A percentile compares a stretch with the other conserved stretches of the same genome.
Evolutionary conservation across 2,888 invertebrate species (phyloP).

Genomic region (Drosophila rellima): DNA sequence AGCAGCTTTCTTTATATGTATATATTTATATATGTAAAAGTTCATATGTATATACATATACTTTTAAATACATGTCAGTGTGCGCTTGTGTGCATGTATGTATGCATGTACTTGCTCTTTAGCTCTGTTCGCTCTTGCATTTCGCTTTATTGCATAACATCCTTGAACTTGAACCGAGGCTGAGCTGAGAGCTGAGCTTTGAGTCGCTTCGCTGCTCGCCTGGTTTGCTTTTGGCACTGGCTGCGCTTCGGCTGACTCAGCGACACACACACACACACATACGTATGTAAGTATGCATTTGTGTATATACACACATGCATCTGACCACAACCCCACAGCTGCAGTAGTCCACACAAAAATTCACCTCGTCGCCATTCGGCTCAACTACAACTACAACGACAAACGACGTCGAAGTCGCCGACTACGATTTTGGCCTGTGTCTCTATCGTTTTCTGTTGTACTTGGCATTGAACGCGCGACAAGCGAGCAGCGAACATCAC

Average conservation of each 20-base stretch:
- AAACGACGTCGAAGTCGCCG: slow-evolving; percentile 21
- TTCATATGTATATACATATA: slow-evolving; percentile 7
- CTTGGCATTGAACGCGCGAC: slow-evolving; percentile 83
- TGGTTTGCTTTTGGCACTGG: slow-evolving; percentile 46
- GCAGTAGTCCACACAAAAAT: slow-evolving; percentile 24
- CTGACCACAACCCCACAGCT: slow-evolving; percentile 31
- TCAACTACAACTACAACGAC: slow-evolving; percentile 21
- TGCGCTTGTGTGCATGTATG: slow-evolving; percentile 7
- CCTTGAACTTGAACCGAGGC: slow-evolving; percentile 84
- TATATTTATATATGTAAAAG: slow-evolving; percentile 18
- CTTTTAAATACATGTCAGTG: background rate
- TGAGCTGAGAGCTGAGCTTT: slow-evolving; percentile 77
- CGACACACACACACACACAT: slow-evolving; percentile 18
- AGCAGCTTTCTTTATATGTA: slow-evolving; percentile 50
- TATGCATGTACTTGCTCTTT: slow-evolving; percentile 16
- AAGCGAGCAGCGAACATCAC: slow-evolving; percentile 76
- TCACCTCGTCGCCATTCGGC: slow-evolving; percentile 31
- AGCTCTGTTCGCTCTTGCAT: slow-evolving; percentile 25
- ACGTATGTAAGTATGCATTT: slow-evolving; percentile 6
- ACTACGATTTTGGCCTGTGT: slow-evolving; percentile 47
- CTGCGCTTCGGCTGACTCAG: slow-evolving; percentile 49
- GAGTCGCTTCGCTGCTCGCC: slow-evolving; percentile 68
- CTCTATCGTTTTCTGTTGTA: slow-evolving; percentile 58
- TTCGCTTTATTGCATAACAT: slow-evolving; percentile 83
- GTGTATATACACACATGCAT: slow-evolving; percentile 27